Percentiles rank a stretch among this genome's conserved stretches.
Evolutionary conservation across 2,888 invertebrate genomes (phyloP).

Genomic region (Clitarchus hookeri): DNA sequence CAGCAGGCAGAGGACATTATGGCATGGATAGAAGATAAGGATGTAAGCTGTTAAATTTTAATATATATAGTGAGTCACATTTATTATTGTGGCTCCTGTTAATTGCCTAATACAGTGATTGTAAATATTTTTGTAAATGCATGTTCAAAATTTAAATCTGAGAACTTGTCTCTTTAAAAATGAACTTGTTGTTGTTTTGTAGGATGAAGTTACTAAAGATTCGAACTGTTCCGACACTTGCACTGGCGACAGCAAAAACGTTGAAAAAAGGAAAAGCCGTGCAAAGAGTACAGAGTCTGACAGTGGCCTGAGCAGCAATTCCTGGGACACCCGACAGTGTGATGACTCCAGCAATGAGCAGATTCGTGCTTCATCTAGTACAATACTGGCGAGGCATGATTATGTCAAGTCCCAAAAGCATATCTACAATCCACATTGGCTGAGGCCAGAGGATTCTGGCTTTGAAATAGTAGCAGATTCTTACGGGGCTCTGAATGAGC

Average conservation of each 20-base stretch:
- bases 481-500: constrained; percentile 28
- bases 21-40: too few relatives aligned
- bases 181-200: not conserved
- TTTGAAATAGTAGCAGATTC: constrained; percentile 36
- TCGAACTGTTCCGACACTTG: not conserved
- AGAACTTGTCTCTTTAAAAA: not conserved
- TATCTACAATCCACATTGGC: constrained; percentile 29
- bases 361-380: not conserved
- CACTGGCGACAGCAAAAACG: not conserved
- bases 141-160: too few relatives aligned
- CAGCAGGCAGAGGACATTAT: too few relatives aligned
- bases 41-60: too few relatives aligned
- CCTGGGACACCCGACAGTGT: not conserved
- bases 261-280: not conserved
- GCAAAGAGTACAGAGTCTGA: not conserved
- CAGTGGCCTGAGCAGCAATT: not conserved
- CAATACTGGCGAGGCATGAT: not conserved
- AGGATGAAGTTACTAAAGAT: not conserved
- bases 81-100: too few relatives aligned
- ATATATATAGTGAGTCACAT: too few relatives aligned
- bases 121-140: too few relatives aligned
- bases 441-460: constrained; percentile 31
- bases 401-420: not conserved
- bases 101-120: too few relatives aligned
- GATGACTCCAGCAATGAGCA: not conserved